Percentiles rank a stretch among this genome's conserved stretches.
Conservation (phyloP, 2,113 vertebrate species). For the Corapipo altera region DNA sequence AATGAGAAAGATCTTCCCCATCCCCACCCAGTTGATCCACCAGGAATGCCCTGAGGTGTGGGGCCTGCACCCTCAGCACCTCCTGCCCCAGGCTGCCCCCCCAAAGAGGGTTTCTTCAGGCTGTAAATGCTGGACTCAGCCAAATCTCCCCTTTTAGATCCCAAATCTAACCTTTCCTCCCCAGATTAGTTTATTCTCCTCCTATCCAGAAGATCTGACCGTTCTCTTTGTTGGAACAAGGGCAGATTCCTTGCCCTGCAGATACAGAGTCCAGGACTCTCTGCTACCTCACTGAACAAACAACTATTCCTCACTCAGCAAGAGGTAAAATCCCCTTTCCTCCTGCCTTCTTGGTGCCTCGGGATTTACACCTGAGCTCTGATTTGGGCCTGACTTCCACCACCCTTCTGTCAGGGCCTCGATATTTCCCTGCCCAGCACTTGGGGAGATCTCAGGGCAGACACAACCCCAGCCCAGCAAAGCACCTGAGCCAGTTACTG, state of each 20-base stretch:
- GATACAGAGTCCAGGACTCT: not conserved
- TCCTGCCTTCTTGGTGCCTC: not conserved
- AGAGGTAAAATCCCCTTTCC: not conserved
- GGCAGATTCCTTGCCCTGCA: not conserved
- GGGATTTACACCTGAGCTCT: not conserved
- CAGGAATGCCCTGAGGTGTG: not conserved
- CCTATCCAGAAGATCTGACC: not conserved
- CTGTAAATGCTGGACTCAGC: not conserved
- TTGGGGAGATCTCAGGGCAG: not conserved
- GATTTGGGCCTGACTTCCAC: not conserved
- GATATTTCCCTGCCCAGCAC: rapidly evolving
- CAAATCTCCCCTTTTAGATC: not conserved
- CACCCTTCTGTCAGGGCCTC: not conserved
- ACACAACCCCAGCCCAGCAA: not conserved
- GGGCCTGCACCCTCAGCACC: not conserved
- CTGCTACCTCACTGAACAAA: not conserved
- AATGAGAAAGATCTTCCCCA: not conserved
- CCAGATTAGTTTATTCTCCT: not conserved
- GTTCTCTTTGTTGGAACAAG: not conserved
- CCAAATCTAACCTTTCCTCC: not conserved
- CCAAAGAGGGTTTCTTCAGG: not conserved
- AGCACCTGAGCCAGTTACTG: not conserved
- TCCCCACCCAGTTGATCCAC: not conserved
- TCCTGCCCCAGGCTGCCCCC: not conserved
- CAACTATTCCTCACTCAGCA: not conserved